These are phyloP conservation scores for Sebastiscus tertius DNA, from an alignment of 2,797 vertebrate species.

Conservation along the genomic window DNA sequence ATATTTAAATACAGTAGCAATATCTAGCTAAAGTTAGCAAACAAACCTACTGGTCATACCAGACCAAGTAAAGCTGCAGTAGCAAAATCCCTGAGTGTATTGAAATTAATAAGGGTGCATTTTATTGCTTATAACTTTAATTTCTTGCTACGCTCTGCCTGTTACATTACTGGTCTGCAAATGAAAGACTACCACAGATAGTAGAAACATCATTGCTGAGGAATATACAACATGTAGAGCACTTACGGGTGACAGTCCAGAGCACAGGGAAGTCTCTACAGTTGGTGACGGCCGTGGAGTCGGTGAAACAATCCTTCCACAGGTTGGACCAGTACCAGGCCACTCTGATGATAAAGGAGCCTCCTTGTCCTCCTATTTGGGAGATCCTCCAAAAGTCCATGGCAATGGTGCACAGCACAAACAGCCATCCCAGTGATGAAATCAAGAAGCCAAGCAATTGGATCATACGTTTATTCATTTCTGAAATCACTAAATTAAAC, in stretches of 20 bases:
- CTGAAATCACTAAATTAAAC: background rate
- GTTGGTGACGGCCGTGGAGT: constrained; percentile 76
- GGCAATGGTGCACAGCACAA: constrained; percentile 80
- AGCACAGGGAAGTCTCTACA: constrained; percentile 81
- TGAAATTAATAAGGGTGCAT: background rate
- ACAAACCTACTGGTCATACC: background rate
- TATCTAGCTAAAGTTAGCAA: background rate
- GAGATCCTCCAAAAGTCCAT: constrained; percentile 83
- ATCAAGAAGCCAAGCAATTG: constrained; percentile 81
- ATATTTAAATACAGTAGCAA: background rate
- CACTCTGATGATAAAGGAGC: constrained; percentile 81
- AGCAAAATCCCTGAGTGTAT: background rate
- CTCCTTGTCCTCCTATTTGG: constrained; percentile 81
- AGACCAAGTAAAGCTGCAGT: background rate
- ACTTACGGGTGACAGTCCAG: constrained; percentile 78
- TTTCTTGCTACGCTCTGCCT: background rate
- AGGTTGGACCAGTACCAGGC: constrained; percentile 85
- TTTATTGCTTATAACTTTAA: background rate
- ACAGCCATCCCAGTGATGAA: constrained; percentile 81
- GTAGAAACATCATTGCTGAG: background rate
- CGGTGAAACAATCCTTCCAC: constrained; percentile 83
- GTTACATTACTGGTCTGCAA: background rate
- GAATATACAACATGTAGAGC: background rate
- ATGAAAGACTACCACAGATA: background rate
- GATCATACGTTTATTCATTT: constrained; percentile 79